phyloP scores from a whole-genome alignment of 2,888 invertebrate species.

The Cartodere bifasciata region DNA sequence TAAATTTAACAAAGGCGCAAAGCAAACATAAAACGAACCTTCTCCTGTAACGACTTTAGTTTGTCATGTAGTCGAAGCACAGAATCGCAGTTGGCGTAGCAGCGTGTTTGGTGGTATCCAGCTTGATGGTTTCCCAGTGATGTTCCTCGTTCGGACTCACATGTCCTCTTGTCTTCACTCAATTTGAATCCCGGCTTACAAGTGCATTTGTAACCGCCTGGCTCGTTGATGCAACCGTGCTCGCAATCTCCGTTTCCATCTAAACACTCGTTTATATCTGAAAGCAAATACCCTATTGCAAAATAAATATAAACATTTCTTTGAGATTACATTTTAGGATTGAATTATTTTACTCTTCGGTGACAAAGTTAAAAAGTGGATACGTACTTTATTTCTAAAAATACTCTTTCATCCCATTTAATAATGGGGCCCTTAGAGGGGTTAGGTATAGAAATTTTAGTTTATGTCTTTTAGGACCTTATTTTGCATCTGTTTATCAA shows the following conservation, averaged over 20 bases:
- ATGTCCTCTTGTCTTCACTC: constrained; percentile 44
- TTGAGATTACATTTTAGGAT: too few species aligned
- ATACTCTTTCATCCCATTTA: too few species aligned
- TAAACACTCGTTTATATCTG: constrained; percentile 46
- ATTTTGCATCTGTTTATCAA: too few species aligned
- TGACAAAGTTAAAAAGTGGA: too few species aligned
- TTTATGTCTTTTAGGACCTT: too few species aligned
- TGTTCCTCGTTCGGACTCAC: constrained; percentile 27
- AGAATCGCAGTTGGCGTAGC: constrained; percentile 50
- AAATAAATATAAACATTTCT: too few species aligned
- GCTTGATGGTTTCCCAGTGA: constrained; percentile 16
- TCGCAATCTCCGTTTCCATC: constrained; percentile 49
- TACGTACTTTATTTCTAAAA: too few species aligned
- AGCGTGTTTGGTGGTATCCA: constrained; percentile 39
- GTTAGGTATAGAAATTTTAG: too few species aligned
- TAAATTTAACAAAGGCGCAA: too few species aligned
- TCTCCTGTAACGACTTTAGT: constrained; percentile 41
- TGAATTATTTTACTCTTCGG: too few species aligned
- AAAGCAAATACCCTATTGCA: too few species aligned
- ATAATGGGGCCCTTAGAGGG: too few species aligned
- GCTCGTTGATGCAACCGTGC: constrained; percentile 49
- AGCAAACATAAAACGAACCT: constrained; percentile 21
- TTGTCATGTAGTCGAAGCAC: constrained; percentile 45
- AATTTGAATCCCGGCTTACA: constrained; percentile 44
- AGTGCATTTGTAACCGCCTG: constrained; percentile 46